Evolutionary conservation across 2,888 invertebrate genomes (phyloP).

Genomic region (Trichogramma dendrolimi): DNA sequence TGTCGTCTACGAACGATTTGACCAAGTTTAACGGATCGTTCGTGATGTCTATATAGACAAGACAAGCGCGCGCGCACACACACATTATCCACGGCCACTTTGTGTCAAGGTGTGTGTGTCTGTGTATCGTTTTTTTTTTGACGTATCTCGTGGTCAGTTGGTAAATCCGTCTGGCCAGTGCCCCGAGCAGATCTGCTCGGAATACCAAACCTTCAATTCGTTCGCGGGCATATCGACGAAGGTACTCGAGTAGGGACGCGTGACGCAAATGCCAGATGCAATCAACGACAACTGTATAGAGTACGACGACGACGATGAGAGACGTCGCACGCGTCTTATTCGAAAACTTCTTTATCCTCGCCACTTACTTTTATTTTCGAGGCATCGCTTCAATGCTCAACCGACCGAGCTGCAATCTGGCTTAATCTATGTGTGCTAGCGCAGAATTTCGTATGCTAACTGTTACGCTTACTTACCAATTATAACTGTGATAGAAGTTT

Average conservation of each 20-base stretch:
- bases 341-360: slow-evolving; percentile 4
- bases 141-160: slow-evolving; percentile 34
- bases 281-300: slow-evolving; percentile 40
- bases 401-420: slow-evolving; percentile 21
- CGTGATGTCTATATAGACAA: slow-evolving; percentile 17
- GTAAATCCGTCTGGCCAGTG: slow-evolving; percentile 51
- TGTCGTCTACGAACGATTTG: slow-evolving; percentile 47
- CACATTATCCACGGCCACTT: slow-evolving; percentile 25
- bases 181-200: slow-evolving; percentile 36
- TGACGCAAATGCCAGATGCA: slow-evolving; percentile 53
- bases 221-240: slow-evolving; percentile 50
- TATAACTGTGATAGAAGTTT: no score
- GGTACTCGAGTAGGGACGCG: slow-evolving; percentile 47
- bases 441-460: no score
- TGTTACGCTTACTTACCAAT: no score
- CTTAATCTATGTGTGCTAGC: slow-evolving; percentile 12
- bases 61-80: slow-evolving; percentile 28
- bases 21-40: slow-evolving; percentile 44
- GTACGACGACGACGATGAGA: slow-evolving; percentile 9
- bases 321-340: slow-evolving; percentile 4
- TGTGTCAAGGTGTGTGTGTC: slow-evolving; percentile 33
- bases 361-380: slow-evolving; percentile 5
- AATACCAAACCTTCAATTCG: slow-evolving; percentile 49
- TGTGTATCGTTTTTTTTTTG: background rate
- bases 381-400: slow-evolving; percentile 12